Evolutionary conservation across 2,797 vertebrate genomes (phyloP).

Genomic region (Mallotus villosus): DNA sequence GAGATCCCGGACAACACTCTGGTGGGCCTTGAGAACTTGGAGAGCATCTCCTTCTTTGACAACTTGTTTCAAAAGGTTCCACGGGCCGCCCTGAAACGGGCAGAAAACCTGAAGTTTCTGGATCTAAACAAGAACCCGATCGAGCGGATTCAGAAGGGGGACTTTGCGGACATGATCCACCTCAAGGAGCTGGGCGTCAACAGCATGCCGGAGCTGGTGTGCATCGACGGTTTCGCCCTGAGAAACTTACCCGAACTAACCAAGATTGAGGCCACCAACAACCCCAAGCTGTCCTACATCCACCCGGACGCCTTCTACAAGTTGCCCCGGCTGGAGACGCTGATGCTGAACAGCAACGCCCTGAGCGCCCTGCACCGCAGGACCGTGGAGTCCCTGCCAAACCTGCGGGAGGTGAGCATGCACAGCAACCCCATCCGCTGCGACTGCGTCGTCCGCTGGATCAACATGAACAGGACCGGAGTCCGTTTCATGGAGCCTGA

Average conservation of each 20-base stretch:
- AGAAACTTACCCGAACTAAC: slow-evolving; percentile 86
- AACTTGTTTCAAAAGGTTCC: slow-evolving; percentile 82
- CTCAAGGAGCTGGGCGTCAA: slow-evolving; percentile 88
- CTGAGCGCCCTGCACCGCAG: slow-evolving; percentile 83
- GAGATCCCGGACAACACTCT: slow-evolving; percentile 83
- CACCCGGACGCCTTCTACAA: slow-evolving; percentile 86
- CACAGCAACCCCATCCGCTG: slow-evolving; percentile 88
- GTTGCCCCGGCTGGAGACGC: slow-evolving; percentile 82
- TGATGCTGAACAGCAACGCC: slow-evolving; percentile 87
- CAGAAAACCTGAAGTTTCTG: slow-evolving; percentile 84
- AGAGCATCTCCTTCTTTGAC: slow-evolving; percentile 89
- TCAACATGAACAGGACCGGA: slow-evolving; percentile 87
- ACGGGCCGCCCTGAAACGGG: slow-evolving; percentile 78
- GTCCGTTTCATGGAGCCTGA: slow-evolving; percentile 88
- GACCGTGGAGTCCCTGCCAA: slow-evolving; percentile 83
- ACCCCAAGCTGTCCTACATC: slow-evolving; percentile 85
- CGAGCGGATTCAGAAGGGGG: slow-evolving; percentile 81
- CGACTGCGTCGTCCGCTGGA: slow-evolving; percentile 88
- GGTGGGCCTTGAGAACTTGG: slow-evolving; percentile 82
- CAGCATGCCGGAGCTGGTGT: slow-evolving; percentile 88
- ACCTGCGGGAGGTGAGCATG: slow-evolving; percentile 85
- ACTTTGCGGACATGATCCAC: slow-evolving; percentile 87
- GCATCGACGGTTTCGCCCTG: slow-evolving; percentile 84
- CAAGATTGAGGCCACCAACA: slow-evolving; percentile 90
- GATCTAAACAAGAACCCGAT: slow-evolving; percentile 91